Evolutionary conservation across 2,113 vertebrate species (phyloP).

Genomic region (Hoplias malabaricus): DNA sequence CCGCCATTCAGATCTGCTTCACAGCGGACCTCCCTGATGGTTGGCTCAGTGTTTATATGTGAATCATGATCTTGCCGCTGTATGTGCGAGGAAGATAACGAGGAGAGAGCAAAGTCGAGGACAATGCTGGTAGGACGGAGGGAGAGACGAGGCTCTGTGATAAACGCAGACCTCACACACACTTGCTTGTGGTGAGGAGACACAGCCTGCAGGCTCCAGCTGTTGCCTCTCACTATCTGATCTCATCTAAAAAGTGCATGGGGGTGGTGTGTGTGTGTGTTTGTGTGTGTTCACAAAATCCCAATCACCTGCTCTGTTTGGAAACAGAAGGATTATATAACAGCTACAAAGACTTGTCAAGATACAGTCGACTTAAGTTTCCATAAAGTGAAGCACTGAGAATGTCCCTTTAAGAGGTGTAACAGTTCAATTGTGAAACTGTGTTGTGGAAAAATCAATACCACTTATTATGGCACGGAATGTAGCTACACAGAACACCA

Average conservation of each 20-base stretch:
- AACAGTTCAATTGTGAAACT: too few species aligned
- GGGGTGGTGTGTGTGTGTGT: conserved; percentile 6
- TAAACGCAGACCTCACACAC: conserved; percentile 62
- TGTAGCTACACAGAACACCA: too few species aligned
- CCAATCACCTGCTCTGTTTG: conserved; percentile 53
- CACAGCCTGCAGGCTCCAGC: conserved; percentile 50
- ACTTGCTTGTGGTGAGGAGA: conserved; percentile 34
- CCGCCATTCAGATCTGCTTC: background rate
- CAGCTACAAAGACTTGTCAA: conserved; percentile 13
- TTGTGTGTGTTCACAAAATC: conserved; percentile 48
- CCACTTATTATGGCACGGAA: too few species aligned
- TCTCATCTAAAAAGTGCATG: conserved; percentile 1
- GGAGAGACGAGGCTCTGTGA: conserved; percentile 48
- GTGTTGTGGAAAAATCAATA: too few species aligned
- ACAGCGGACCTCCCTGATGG: conserved; percentile 33
- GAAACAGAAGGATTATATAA: conserved; percentile 45
- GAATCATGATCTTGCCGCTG: conserved; percentile 41
- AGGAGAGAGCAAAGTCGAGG: conserved; percentile 35
- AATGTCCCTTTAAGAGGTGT: too few species aligned
- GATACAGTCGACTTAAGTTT: background rate
- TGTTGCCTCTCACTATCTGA: conserved; percentile 55
- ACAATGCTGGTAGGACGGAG: conserved; percentile 45
- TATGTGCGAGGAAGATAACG: conserved; percentile 56
- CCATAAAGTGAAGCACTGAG: too few species aligned
- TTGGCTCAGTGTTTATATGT: conserved; percentile 49